Conservation (phyloP, 1,140 invertebrate genomes). For the Eciton burchellii region DNA sequence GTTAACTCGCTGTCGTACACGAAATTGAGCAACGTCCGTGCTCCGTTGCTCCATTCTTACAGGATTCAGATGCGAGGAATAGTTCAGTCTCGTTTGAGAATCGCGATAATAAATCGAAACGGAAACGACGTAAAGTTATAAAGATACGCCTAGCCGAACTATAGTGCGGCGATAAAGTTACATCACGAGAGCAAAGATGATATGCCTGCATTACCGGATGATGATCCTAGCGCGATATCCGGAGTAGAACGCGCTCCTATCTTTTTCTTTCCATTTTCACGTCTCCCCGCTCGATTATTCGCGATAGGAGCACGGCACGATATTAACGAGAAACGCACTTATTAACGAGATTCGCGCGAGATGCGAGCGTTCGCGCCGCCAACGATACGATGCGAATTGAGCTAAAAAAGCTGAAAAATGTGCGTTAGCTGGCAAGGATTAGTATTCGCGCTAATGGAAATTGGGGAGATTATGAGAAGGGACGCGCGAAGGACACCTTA, state of each 20-base stretch:
- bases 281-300: background rate
- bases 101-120: background rate
- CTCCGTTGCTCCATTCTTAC: background rate
- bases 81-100: background rate
- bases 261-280: background rate
- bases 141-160: background rate
- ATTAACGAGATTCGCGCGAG: too few species aligned
- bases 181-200: background rate
- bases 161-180: background rate
- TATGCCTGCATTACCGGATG: too few species aligned
- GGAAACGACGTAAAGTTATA: background rate
- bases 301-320: background rate
- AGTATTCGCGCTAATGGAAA: conserved; percentile 78
- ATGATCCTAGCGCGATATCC: background rate
- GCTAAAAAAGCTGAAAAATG: conserved; percentile 43
- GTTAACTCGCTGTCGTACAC: conserved; percentile 52
- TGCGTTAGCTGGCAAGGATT: conserved; percentile 41
- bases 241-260: background rate
- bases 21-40: conserved; percentile 35
- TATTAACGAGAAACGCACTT: background rate
- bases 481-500: conserved; percentile 72
- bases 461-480: conserved; percentile 79
- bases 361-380: conserved; percentile 7
- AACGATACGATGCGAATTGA: background rate
- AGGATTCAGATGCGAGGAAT: background rate